Evolutionary conservation across 2,113 vertebrate species (phyloP).

Genomic region (Xiphophorus couchianus): DNA sequence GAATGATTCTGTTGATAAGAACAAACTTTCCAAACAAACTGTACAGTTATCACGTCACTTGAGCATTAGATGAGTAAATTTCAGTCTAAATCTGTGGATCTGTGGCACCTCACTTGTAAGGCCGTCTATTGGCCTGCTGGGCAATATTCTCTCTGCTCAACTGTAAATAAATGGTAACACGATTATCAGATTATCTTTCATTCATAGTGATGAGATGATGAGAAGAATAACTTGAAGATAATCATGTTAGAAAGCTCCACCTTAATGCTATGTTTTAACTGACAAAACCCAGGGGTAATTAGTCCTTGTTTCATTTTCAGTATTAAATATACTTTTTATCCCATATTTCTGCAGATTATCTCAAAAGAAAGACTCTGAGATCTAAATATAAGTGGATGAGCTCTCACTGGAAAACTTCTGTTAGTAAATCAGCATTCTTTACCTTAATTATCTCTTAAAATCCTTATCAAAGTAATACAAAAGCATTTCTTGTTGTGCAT

Average conservation of each 20-base stretch:
- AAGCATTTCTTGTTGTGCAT: neutral
- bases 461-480: neutral
- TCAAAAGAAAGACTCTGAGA: slow-evolving; percentile 3
- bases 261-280: slow-evolving; percentile 52
- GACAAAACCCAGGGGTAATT: slow-evolving; percentile 45
- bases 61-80: slow-evolving; percentile 62
- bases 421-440: too few species aligned
- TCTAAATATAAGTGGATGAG: slow-evolving; percentile 5
- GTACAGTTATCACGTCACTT: slow-evolving; percentile 38
- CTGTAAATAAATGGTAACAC: slow-evolving; percentile 70
- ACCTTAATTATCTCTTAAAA: slow-evolving; percentile 1
- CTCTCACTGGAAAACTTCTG: neutral
- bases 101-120: slow-evolving; percentile 22
- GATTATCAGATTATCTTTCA: slow-evolving; percentile 72
- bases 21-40: neutral
- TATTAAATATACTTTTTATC: slow-evolving; percentile 30
- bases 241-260: slow-evolving; percentile 37
- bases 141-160: slow-evolving; percentile 57
- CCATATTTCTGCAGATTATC: slow-evolving; percentile 18
- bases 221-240: slow-evolving; percentile 38
- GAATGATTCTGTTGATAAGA: neutral
- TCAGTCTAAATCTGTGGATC: slow-evolving; percentile 63
- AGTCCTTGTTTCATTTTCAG: slow-evolving; percentile 36
- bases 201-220: slow-evolving; percentile 41
- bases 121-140: slow-evolving; percentile 47